These are phyloP conservation scores for Aradus depressus DNA, from an alignment of 2,888 invertebrate species.

Conservation along the genomic window DNA sequence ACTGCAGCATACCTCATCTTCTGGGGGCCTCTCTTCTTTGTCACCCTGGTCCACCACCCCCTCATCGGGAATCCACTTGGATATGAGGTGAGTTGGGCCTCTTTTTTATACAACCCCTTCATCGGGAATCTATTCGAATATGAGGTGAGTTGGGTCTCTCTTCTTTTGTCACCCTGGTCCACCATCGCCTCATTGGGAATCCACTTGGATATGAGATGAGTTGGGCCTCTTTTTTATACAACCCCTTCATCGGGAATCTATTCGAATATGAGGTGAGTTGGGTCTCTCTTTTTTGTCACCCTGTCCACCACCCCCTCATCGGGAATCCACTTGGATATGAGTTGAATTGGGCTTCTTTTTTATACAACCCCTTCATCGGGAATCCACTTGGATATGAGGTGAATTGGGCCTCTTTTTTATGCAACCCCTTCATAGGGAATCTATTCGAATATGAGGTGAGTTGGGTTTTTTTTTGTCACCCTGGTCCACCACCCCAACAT, in stretches of 20 bases:
- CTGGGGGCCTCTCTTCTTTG: conserved; percentile 83
- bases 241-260: conserved; percentile 58
- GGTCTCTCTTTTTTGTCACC: conserved; percentile 77
- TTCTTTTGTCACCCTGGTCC: conserved; percentile 70
- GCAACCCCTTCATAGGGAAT: conserved; percentile 60
- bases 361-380: conserved; percentile 61
- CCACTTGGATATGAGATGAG: conserved; percentile 68
- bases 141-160: conserved; percentile 77
- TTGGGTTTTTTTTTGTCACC: conserved; percentile 68
- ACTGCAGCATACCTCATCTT: conserved; percentile 75
- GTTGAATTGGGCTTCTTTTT: conserved; percentile 73
- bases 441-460: conserved; percentile 68
- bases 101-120: conserved; percentile 62
- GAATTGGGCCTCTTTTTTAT: conserved; percentile 78
- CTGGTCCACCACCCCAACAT: conserved; percentile 63
- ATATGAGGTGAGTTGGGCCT: conserved; percentile 78
- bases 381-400: conserved; percentile 66
- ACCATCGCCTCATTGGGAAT: conserved; percentile 60
- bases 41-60: conserved; percentile 68
- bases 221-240: conserved; percentile 70
- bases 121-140: conserved; percentile 60
- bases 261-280: conserved; percentile 74
- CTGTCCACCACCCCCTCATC: conserved; percentile 63
- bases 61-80: conserved; percentile 58
- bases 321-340: conserved; percentile 64